Base-by-base conservation (phyloP, 2,888 invertebrate species). In the Xylocampa areola region DNA sequence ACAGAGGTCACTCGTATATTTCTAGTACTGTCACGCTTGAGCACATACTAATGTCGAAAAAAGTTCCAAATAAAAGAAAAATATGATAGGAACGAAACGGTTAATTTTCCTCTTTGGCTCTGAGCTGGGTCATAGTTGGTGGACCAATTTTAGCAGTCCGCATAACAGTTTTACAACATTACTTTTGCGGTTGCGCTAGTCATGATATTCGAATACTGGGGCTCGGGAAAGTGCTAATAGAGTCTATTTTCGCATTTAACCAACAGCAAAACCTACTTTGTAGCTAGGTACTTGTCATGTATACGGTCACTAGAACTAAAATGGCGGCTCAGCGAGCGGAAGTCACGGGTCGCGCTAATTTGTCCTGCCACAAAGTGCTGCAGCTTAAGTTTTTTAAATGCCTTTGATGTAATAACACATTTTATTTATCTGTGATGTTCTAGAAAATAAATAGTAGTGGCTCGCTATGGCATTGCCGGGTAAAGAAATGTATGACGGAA, bases 291-390 rank as follows among this genome's bases (percentile, higher is more conserved):
- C 17, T 32, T 7, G 25, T 33, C n/a, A n/a, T 59, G 7, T 50
- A 19, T 40, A 41, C 37, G 33, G 48, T 44, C 36, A 51, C 59
- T 63, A 44, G 43, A 50, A 52, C 43, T 60, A 58, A 69, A 63
- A 50, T 52, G 51, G 61, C 37, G 45, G 44, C 39, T 57, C 65
- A 44, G 58, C 41, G 52, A 65, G 52, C 61, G 73, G 68, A 75
- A 60, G 68, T 69, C 44, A 41, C 65, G 55, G 66, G 61, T 72
- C 69, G 55, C 66, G 49, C 51, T 68, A 69, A 72, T 73, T 77
- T 64, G 53, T 47, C 47, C 54, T 47, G 40, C 52, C 40, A 44
- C 52, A 59, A 57, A 62, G 52, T 50, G 32, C 44, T 44, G 29
- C 30, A 45, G 40, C 55, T 62, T 62, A 62, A 39, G 63, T 53